phyloP scores from a whole-genome alignment of 2,888 invertebrate genomes.

The Onchidella celtica region DNA sequence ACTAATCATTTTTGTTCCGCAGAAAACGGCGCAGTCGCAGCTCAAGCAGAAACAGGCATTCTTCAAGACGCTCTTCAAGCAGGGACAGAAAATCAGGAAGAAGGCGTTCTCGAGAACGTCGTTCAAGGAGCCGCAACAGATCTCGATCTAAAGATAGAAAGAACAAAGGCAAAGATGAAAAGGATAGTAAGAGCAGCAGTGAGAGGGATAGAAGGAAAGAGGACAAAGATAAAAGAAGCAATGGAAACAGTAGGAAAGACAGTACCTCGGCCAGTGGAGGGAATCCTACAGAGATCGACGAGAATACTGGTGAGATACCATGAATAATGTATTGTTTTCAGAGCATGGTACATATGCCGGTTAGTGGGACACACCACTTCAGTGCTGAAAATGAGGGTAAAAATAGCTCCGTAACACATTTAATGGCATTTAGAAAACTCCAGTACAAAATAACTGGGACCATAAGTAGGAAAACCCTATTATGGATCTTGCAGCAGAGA shows the following conservation, averaged over 20 bases:
- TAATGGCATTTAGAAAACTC: too few species aligned
- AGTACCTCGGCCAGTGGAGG: background rate
- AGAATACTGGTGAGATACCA: background rate
- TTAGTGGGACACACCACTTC: too few species aligned
- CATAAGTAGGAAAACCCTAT: too few species aligned
- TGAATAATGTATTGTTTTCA: background rate
- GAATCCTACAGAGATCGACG: background rate
- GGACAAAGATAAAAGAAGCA: constrained; percentile 23
- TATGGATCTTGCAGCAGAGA: too few species aligned
- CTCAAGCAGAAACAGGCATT: constrained; percentile 22
- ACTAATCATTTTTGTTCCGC: too few species aligned
- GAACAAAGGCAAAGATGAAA: constrained; percentile 25
- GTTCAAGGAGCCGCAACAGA: constrained; percentile 36
- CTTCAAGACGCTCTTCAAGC: constrained; percentile 44
- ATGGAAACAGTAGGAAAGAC: constrained; percentile 7
- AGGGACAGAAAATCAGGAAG: constrained; percentile 35
- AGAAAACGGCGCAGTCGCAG: constrained; percentile 41
- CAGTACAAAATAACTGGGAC: too few species aligned
- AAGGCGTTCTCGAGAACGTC: constrained; percentile 40
- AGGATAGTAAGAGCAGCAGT: background rate
- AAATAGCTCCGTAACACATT: too few species aligned
- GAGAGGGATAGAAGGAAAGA: constrained; percentile 28
- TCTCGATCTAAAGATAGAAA: constrained; percentile 45
- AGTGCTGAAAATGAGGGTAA: too few species aligned
- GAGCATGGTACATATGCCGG: too few species aligned